Evolutionary conservation across 2,797 vertebrate species (phyloP), one percentile per base, ranked within the genome.

Genomic region (Spinus pinus): DNA sequence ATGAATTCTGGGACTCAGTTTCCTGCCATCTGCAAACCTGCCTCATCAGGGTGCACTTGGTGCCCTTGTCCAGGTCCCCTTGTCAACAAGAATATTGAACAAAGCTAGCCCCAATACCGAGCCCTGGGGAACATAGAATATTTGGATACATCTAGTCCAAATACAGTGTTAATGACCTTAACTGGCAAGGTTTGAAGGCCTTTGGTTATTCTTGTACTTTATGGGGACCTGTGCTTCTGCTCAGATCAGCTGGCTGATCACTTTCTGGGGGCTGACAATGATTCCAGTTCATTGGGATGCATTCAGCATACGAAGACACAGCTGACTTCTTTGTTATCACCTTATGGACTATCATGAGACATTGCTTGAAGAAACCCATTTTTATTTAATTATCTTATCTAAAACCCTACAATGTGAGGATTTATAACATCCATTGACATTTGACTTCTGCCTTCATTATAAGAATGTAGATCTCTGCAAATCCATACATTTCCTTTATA

Each of bases 211-310:
- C 30, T 30, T 67, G 31, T 10, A 14, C 51, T 77, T 84, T 3
- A 2, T 53, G 41, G 74, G 37, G 49, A 24, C 53, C 39, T 0
- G 0, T 70, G 21, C 31, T 49, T 78, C 49, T 71, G 42, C 49
- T 88, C 39, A 46, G 47, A 64, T 90, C 53, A 57, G 23, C 44
- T 91, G 37, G 33, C 58, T 88, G 49, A 79, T 84, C 78, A 39
- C 47, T 56, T 33, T 87, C 44, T 82, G 67, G 60, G 77, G 64
- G 12, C 64, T 69, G 61, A 6, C 77, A 54, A 1, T 72, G 7
- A 72, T 96, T 90, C 80, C 86, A 49, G 61, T 72, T 90, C 81
- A 61, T 9, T 93, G 66, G 31, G 10, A 51, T 71, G 39, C 27
- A 10, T 69, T 25, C 20, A 78, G 33, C 69, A 11, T 30, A 17